Evolutionary conservation across 2,113 vertebrate species (phyloP).

Genomic region (Aix galericulata): DNA sequence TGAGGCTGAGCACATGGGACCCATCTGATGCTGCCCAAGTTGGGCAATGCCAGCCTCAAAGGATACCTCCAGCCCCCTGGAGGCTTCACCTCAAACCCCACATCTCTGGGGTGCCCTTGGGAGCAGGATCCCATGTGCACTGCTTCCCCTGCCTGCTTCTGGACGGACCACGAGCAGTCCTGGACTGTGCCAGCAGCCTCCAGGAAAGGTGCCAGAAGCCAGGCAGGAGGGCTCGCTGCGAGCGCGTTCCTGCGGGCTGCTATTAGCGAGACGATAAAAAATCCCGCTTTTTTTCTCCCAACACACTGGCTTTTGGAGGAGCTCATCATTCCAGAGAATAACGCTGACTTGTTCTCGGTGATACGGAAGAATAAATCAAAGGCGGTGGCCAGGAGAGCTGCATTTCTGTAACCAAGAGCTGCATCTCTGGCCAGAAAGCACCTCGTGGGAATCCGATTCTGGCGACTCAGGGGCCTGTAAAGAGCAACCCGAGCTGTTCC

Average conservation of each 20-base stretch:
- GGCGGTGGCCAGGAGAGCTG: not conserved
- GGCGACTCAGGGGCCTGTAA: not conserved
- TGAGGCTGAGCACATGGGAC: not conserved
- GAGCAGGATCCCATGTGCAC: not conserved
- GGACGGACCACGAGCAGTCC: rapidly evolving
- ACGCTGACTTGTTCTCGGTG: not conserved
- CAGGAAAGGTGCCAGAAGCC: not conserved
- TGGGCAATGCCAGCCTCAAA: too few species aligned
- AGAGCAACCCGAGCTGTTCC: slow-evolving; percentile 1
- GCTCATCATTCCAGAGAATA: not conserved
- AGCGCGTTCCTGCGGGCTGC: not conserved
- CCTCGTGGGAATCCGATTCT: not conserved
- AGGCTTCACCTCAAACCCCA: not conserved
- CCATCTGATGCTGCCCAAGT: not conserved
- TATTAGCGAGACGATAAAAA: not conserved
- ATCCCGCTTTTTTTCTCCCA: not conserved
- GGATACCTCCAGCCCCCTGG: too few species aligned
- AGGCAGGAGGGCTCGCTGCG: not conserved
- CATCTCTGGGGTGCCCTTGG: not conserved
- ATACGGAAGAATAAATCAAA: not conserved
- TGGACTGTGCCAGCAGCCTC: not conserved
- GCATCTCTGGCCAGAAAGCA: not conserved
- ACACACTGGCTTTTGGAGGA: not conserved
- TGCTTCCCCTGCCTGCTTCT: not conserved
- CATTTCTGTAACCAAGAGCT: slow-evolving; percentile 12